phyloP scores from a whole-genome alignment of 2,888 invertebrate genomes.

The Cosmia pyralina region DNA sequence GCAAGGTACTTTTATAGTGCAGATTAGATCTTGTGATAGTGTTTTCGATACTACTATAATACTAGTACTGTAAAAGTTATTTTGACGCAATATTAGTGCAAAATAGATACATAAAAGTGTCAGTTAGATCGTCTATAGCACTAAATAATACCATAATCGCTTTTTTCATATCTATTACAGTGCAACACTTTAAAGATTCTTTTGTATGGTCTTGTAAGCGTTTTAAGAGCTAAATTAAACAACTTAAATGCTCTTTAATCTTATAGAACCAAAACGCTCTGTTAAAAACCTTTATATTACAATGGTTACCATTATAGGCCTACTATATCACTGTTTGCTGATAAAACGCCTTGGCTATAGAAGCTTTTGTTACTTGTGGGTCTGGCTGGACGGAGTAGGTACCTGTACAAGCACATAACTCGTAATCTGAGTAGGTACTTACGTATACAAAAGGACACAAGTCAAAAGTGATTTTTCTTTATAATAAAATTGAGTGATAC shows the following conservation, averaged over 20 bases:
- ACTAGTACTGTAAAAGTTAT: not conserved
- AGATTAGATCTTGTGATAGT: not conserved
- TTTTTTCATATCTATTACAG: too few relatives aligned
- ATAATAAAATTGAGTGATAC: not conserved
- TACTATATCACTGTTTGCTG: too few relatives aligned
- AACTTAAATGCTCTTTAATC: constrained; percentile 2
- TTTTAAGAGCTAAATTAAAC: constrained; percentile 2
- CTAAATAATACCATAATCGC: not conserved
- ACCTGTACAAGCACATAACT: not conserved
- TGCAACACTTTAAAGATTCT: not conserved
- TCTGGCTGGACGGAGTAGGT: not conserved
- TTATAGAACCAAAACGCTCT: not conserved
- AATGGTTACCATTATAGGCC: too few relatives aligned
- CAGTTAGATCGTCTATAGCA: not conserved
- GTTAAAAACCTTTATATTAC: too few relatives aligned
- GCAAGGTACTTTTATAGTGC: constrained; percentile 2
- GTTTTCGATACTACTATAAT: not conserved
- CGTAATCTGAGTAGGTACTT: not conserved
- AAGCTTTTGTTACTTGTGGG: not conserved
- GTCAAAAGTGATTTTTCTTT: not conserved
- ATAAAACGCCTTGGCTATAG: too few relatives aligned
- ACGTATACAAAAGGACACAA: not conserved
- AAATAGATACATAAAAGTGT: constrained; percentile 4
- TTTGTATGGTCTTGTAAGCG: not conserved
- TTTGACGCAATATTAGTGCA: not conserved